Conservation (phyloP, 2,113 vertebrate genomes). For the Dicaeum eximium region DNA sequence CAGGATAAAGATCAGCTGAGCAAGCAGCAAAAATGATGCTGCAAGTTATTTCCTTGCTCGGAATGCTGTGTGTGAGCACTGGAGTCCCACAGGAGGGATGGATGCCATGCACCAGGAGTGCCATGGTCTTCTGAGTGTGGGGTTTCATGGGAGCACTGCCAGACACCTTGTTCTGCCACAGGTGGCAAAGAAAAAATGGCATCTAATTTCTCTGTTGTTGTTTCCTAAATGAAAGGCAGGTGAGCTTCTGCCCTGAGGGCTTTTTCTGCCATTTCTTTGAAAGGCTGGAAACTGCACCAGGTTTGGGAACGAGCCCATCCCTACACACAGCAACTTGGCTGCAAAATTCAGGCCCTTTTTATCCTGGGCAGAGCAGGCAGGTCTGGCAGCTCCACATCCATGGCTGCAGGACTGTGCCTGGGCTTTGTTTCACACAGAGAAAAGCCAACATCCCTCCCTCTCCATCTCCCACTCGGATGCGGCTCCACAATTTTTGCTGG, state of each 20-base stretch:
- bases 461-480: not conserved
- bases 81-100: not conserved
- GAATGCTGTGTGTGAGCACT: rapidly evolving
- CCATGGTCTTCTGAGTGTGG: rapidly evolving
- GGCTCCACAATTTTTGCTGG: not conserved
- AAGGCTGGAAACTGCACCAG: not conserved
- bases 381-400: not conserved
- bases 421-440: not conserved
- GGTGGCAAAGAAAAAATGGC: not conserved
- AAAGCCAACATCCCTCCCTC: not conserved
- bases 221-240: not conserved
- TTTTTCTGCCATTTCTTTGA: not conserved
- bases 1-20: not conserved
- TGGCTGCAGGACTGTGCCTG: not conserved
- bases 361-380: not conserved
- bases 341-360: not conserved
- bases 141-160: not conserved
- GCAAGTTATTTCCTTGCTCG: not conserved
- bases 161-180: not conserved
- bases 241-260: not conserved
- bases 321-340: not conserved
- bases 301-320: not conserved
- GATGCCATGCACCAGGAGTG: not conserved
- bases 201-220: not conserved
- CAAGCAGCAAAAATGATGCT: not conserved